A percentile compares a stretch with the other conserved stretches of the same genome.
Conservation (phyloP, 2,797 vertebrate genomes). For the Eremophila alpestris region DNA sequence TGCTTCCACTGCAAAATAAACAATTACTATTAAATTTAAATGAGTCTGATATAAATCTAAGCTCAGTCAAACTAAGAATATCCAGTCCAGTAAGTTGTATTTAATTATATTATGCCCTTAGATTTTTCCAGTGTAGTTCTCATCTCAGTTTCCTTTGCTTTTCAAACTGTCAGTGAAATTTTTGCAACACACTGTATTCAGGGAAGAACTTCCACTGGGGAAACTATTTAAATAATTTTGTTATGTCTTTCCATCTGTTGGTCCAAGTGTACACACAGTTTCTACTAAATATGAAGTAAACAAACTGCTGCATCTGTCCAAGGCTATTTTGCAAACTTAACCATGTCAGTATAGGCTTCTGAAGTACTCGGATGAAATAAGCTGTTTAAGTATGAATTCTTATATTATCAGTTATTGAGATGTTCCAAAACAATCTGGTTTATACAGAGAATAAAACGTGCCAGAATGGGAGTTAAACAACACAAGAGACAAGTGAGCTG, state of each 20-base stretch:
- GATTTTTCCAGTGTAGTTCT: neutral
- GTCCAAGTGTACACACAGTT: neutral
- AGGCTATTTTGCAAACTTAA: neutral
- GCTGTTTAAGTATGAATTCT: neutral
- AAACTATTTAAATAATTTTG: conserved; percentile 2
- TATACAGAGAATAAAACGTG: neutral
- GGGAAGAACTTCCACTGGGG: neutral
- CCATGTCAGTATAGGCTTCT: neutral
- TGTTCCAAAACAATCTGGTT: neutral
- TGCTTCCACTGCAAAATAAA: neutral
- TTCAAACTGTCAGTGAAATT: neutral
- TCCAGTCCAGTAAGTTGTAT: neutral
- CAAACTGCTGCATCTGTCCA: neutral
- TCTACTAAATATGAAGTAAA: neutral
- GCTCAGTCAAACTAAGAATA: neutral
- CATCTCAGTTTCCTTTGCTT: neutral
- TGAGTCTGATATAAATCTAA: neutral
- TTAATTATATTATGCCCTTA: neutral
- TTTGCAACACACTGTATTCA: neutral
- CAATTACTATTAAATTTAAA: neutral
- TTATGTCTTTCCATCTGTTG: neutral
- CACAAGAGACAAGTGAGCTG: neutral
- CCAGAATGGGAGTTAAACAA: neutral
- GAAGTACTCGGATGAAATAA: neutral
- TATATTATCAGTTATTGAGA: neutral